Base-by-base conservation (phyloP, 2,888 invertebrate species). In the Scrobipalpa costella region DNA sequence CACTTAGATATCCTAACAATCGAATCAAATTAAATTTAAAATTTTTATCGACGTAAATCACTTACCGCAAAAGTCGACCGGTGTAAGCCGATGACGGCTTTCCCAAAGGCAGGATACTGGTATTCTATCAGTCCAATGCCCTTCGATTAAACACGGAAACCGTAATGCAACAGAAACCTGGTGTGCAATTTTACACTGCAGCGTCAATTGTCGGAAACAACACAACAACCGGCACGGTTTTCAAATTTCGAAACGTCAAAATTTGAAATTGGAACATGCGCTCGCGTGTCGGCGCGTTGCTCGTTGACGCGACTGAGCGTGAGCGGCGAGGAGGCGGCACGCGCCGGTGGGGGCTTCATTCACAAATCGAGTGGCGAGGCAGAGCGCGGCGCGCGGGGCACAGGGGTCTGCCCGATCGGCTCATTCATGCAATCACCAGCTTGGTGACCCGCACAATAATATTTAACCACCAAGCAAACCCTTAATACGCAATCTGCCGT, bases 331-430 rank as follows among this genome's bases (percentile, higher is more conserved):
- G 55, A 79, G 79, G 75, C 81, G 85, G 90, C 90, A 88, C 90
- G 86, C 85, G 87, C 90, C 86, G 85, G 84, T 79, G 85, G 86
- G 86, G 84, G 83, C 81, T 89, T 86, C 91, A 91, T 91, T 91
- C 90, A 91, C 88, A 86, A 86, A 83, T 71, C 81, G 79, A 81
- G 84, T 81, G 86, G 87, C 84, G 88, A 86, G 85, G 85, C 76
- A 69, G 66, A 70, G 74, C 69, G 72, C 66, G 72, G 75, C 67
- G 78, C 67, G 78, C 73, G 85, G 73, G 83, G 82, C 79, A 79
- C 78, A 44, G 38, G 21, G 57, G 65, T 40, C 59, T 60, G 74
- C 73, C 74, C 73, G 73, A 73, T 70, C 70, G 74, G 80, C 83
- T 79, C 90, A 90, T 89, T 90, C 90, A 90, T 88, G 79, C 83